Evolutionary conservation across 2,888 invertebrate genomes (phyloP).

Genomic region (Eristalinus aeneus): DNA sequence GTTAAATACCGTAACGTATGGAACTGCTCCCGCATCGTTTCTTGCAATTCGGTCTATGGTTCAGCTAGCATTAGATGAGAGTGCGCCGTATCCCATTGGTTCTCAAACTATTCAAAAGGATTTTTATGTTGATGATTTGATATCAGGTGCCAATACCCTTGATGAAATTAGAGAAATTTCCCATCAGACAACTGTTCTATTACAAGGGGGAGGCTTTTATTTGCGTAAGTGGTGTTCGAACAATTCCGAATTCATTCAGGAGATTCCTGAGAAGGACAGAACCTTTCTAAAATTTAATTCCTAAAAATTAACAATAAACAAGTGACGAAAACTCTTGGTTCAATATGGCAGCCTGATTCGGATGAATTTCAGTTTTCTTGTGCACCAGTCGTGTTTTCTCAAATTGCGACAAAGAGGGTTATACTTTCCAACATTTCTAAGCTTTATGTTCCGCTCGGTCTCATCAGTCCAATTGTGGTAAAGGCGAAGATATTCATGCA

Average conservation of each 20-base stretch:
- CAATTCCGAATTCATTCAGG: neutral
- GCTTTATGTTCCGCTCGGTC: too few relatives aligned
- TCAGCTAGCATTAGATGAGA: too few relatives aligned
- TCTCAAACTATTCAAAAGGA: conserved; percentile 1
- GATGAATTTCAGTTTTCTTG: neutral
- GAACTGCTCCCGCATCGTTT: too few relatives aligned
- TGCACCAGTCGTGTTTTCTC: neutral
- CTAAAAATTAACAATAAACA: neutral
- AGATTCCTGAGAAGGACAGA: neutral
- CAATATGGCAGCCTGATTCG: too few relatives aligned
- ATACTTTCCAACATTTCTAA: too few relatives aligned
- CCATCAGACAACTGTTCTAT: too few relatives aligned
- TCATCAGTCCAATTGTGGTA: too few relatives aligned
- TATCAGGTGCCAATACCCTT: neutral
- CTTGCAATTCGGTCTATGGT: too few relatives aligned
- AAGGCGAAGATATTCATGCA: too few relatives aligned
- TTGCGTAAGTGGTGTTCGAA: neutral
- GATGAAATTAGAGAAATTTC: neutral
- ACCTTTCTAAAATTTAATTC: neutral
- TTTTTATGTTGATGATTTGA: conserved; percentile 1
- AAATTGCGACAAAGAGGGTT: neutral
- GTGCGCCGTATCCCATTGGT: too few relatives aligned
- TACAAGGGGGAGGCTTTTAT: neutral
- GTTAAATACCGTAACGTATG: too few relatives aligned
- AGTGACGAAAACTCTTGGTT: neutral